phyloP scores from a whole-genome alignment of 2,797 vertebrate species.

The Notoglanidium macrostoma region DNA sequence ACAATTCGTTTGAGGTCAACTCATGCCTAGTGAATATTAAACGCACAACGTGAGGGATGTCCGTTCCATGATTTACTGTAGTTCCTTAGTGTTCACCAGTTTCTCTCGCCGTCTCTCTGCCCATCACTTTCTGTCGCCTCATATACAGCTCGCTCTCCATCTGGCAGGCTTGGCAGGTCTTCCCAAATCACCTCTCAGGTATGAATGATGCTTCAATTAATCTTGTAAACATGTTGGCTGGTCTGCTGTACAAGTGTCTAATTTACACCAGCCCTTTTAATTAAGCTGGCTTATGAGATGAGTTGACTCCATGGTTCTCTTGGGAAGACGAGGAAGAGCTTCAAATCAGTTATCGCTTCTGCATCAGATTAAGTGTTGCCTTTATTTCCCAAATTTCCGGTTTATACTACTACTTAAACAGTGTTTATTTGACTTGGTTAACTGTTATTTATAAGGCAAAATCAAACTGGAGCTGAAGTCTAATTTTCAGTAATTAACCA shows the following conservation, averaged over 20 bases:
- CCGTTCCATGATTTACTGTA: conserved; percentile 12
- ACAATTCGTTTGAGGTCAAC: background rate
- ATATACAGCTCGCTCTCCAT: conserved; percentile 26
- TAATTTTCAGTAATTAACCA: conserved; percentile 11
- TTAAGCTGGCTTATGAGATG: conserved; percentile 47
- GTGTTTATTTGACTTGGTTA: background rate
- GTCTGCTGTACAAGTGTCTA: conserved; percentile 51
- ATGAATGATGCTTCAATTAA: conserved; percentile 57
- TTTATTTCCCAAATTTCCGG: background rate
- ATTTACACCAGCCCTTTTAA: conserved; percentile 50
- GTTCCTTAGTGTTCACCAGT: conserved; percentile 12
- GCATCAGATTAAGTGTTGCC: background rate
- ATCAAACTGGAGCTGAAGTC: background rate
- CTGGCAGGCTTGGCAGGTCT: conserved; percentile 43
- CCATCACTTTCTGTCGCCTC: background rate
- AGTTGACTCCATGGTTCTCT: background rate
- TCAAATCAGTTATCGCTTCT: background rate
- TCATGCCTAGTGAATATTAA: conserved; percentile 36
- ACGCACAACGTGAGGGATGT: background rate
- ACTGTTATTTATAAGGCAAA: background rate
- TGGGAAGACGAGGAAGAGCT: background rate
- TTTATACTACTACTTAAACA: background rate
- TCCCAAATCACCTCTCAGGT: conserved; percentile 47
- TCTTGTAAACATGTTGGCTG: conserved; percentile 52
- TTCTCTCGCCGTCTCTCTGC: conserved; percentile 11